Evolutionary conservation across 2,888 invertebrate genomes (phyloP), one percentile per base, ranked within the genome.

Genomic region (Zygaena filipendulae): DNA sequence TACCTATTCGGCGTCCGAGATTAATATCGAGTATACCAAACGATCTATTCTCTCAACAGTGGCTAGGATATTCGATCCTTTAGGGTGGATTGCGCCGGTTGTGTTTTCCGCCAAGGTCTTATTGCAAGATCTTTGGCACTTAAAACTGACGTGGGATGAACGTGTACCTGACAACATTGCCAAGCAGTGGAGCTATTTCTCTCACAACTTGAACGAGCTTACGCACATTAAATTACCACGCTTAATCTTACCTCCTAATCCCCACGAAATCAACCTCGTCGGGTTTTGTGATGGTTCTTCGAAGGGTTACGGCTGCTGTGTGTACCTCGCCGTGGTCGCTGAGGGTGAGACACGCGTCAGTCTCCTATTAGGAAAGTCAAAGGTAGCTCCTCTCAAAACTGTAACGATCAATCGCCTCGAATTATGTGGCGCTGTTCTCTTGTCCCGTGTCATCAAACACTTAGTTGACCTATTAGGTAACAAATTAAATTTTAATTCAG

Each of bases 51-150:
- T 22, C n/a, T 22, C 22, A 3, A 11, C 2, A 3, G 25, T 30
- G 3, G 30, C 30, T 7, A 22, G 30, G 13, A 11, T 30, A 3
- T 30, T 25, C 11, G 30, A 30, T n/a, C 30, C 30, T 3, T 26
- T 23, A 4, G 30, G 30, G 4, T 30, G 18, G 12, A 13, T 30
- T 7, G 13, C 30, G 6, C 30, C 30, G 3, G 16, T 30, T 13
- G 22, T 25, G 1, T 30, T 30, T 22, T 30, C 13, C 13, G 30
- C 30, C 6, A 30, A 30, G 12, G 11, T 21, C 3, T 12, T 21
- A 4, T 11, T 21, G 11, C 21, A 21, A 21, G 21, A 21, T 21
- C 12, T 21, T 11, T 21, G 21, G 21, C 21, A 12, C 3, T 13
- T 13, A 3, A 13, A 13, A n/a, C 12, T 23, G 3, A 11, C 23